Conservation (phyloP, 2,888 invertebrate species). For the Machimus atricapillus region DNA sequence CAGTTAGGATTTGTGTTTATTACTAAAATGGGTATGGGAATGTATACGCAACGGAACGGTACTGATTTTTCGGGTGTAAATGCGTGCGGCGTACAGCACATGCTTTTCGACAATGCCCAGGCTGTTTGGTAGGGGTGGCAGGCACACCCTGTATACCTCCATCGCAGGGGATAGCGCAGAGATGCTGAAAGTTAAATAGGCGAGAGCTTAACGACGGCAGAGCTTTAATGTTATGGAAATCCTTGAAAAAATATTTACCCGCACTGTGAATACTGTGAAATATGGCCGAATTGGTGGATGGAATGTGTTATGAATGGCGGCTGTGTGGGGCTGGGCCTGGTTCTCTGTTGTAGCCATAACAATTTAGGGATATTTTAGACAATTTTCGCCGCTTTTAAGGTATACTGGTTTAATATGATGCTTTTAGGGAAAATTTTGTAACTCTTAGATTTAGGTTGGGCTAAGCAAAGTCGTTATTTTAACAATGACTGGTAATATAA, state of each 20-base stretch:
- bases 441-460: background rate
- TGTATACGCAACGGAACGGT: background rate
- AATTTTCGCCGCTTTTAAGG: background rate
- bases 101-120: background rate
- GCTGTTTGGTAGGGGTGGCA: background rate
- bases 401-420: background rate
- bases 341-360: background rate
- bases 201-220: background rate
- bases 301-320: background rate
- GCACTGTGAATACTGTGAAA: background rate
- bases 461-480: background rate
- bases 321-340: background rate
- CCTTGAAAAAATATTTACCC: slow-evolving; percentile 7
- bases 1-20: background rate
- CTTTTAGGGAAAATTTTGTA: background rate
- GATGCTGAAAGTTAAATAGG: background rate
- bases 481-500: background rate
- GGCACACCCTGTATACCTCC: background rate
- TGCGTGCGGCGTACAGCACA: background rate
- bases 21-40: background rate
- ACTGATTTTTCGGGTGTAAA: background rate
- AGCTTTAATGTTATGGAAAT: slow-evolving; percentile 30
- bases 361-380: background rate
- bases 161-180: background rate
- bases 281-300: background rate